phyloP scores from a whole-genome alignment of 2,888 invertebrate species.

The Lithophane leautieri region DNA sequence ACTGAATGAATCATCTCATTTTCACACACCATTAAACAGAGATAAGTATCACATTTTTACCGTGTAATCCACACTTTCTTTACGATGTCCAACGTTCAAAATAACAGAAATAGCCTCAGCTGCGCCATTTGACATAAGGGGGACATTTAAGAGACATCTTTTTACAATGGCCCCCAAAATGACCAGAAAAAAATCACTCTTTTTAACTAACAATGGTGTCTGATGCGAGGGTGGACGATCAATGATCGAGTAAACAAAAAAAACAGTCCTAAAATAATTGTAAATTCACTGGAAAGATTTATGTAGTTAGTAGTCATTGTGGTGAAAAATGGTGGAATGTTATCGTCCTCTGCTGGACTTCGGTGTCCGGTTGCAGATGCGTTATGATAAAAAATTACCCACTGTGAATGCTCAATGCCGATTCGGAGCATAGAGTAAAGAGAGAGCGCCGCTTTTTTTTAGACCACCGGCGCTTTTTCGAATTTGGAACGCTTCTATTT shows the following conservation, averaged over 20 bases:
- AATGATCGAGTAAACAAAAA: constrained; percentile 82
- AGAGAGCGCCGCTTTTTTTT: constrained; percentile 66
- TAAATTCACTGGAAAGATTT: constrained; percentile 87
- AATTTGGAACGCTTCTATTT: constrained; percentile 61
- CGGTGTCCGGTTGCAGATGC: constrained; percentile 88
- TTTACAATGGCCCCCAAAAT: constrained; percentile 87
- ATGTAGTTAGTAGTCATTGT: constrained; percentile 87
- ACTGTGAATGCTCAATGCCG: constrained; percentile 70
- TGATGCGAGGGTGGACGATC: constrained; percentile 89
- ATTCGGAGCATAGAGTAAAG: constrained; percentile 69
- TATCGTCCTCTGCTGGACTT: constrained; percentile 65
- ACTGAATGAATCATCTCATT: constrained; percentile 38
- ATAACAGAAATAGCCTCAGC: constrained; percentile 79
- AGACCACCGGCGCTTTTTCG: constrained; percentile 66
- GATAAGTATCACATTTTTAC: constrained; percentile 62
- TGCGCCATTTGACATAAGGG: constrained; percentile 85
- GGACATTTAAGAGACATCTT: constrained; percentile 85
- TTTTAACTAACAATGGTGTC: constrained; percentile 84
- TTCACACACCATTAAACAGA: constrained; percentile 60
- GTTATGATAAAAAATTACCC: constrained; percentile 71
- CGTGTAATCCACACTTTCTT: constrained; percentile 80
- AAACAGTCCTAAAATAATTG: constrained; percentile 86
- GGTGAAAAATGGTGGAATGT: constrained; percentile 74
- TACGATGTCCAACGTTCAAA: constrained; percentile 66
- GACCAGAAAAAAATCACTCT: constrained; percentile 87